Evolutionary conservation across 2,888 invertebrate genomes (phyloP).

Genomic region (Zaprionus obscuricornis): DNA sequence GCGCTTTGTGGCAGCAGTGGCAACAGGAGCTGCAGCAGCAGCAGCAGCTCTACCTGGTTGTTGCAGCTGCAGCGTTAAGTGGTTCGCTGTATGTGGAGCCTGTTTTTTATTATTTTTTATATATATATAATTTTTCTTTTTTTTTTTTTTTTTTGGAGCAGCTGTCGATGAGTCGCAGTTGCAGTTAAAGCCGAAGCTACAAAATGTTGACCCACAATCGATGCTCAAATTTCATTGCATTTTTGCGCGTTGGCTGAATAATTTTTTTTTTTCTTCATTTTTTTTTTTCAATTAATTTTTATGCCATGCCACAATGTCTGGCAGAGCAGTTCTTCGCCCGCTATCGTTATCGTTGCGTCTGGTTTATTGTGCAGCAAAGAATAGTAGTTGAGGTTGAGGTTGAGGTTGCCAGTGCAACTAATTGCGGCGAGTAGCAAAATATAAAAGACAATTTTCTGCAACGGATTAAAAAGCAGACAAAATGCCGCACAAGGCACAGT

Average conservation of each 20-base stretch:
- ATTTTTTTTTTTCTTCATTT: conserved; percentile 14
- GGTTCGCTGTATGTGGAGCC: too few relatives aligned
- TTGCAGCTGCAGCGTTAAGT: conserved; percentile 31
- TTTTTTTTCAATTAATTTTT: conserved; percentile 68
- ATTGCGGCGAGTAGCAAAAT: conserved; percentile 69
- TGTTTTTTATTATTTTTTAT: too few relatives aligned
- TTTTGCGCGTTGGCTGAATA: conserved; percentile 41
- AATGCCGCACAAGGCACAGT: background rate
- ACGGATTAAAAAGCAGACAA: conserved; percentile 31
- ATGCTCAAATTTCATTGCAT: conserved; percentile 75
- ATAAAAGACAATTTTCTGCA: conserved; percentile 57
- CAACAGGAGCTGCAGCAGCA: conserved; percentile 42
- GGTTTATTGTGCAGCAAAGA: conserved; percentile 41
- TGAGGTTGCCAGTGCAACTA: conserved; percentile 63
- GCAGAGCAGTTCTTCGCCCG: conserved; percentile 14
- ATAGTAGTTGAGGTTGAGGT: conserved; percentile 51
- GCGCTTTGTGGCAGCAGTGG: conserved; percentile 34
- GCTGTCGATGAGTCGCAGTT: conserved; percentile 50
- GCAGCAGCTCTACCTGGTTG: conserved; percentile 29
- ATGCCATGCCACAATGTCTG: conserved; percentile 67
- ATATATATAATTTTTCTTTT: background rate
- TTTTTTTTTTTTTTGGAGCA: conserved; percentile 19
- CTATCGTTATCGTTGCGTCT: background rate
- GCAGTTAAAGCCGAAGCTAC: background rate
- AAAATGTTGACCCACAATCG: conserved; percentile 74